Evolutionary conservation across 2,888 invertebrate species (phyloP).

Genomic region (Parascotia fuliginaria): DNA sequence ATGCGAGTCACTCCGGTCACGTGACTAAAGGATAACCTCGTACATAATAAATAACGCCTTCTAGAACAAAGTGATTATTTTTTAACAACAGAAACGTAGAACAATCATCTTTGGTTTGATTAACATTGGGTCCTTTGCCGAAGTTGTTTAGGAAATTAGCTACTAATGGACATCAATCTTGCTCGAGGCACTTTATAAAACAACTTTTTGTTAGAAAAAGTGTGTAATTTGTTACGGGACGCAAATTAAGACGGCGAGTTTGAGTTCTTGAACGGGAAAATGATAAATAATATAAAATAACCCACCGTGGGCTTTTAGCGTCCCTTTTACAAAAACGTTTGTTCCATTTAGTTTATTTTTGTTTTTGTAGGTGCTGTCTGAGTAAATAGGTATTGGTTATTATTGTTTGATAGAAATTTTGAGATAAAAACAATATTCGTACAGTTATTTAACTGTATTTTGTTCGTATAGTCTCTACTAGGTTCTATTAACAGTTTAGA

Average conservation of each 20-base stretch:
- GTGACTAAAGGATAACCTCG: background rate
- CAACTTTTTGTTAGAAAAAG: slow-evolving; percentile 60
- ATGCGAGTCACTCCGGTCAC: background rate
- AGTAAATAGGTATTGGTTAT: no score
- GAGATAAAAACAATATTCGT: no score
- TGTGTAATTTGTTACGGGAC: slow-evolving; percentile 68
- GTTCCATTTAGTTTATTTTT: slow-evolving; percentile 21
- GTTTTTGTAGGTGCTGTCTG: slow-evolving; percentile 6
- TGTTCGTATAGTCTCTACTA: no score
- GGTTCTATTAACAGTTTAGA: no score
- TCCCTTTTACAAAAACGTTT: slow-evolving; percentile 19
- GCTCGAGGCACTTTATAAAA: slow-evolving; percentile 59
- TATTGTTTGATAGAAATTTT: slow-evolving; percentile 1
- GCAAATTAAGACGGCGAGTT: slow-evolving; percentile 65
- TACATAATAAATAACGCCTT: slow-evolving; percentile 8
- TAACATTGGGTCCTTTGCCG: slow-evolving; percentile 43
- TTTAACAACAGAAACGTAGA: slow-evolving; percentile 30
- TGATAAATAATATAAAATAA: slow-evolving; percentile 51
- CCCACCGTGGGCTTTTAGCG: slow-evolving; percentile 30
- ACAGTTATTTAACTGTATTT: no score
- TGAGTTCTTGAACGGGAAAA: slow-evolving; percentile 58
- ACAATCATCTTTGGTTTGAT: slow-evolving; percentile 48
- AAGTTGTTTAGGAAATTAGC: slow-evolving; percentile 66
- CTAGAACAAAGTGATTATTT: slow-evolving; percentile 16
- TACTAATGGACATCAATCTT: slow-evolving; percentile 74